phyloP scores from a whole-genome alignment of 2,797 vertebrate genomes.

The Toxotes lorentzi region DNA sequence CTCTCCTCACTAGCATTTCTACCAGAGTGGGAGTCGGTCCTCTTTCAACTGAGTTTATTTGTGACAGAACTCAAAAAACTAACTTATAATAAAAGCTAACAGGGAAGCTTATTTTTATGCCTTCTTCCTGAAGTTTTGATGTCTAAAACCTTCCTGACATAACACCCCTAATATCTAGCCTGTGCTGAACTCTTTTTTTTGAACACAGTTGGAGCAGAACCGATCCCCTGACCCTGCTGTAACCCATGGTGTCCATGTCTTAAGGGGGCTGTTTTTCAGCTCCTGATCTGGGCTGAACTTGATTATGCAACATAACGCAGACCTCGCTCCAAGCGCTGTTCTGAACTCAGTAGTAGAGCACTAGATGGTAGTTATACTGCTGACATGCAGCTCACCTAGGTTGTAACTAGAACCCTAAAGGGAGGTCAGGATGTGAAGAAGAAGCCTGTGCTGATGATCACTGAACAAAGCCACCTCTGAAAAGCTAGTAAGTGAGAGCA shows the following conservation, averaged over 20 bases:
- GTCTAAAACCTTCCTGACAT: not conserved
- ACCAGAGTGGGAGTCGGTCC: slow-evolving; percentile 23
- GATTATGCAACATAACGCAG: slow-evolving; percentile 81
- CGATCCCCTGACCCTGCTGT: slow-evolving; percentile 29
- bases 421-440: not conserved
- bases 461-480: slow-evolving; percentile 19
- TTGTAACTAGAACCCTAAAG: slow-evolving; percentile 32
- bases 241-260: slow-evolving; percentile 63
- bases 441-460: slow-evolving; percentile 25
- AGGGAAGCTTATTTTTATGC: not conserved
- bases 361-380: slow-evolving; percentile 48
- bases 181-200: slow-evolving; percentile 1
- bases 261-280: slow-evolving; percentile 63
- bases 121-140: not conserved
- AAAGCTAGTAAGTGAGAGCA: slow-evolving; percentile 54
- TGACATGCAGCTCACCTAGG: slow-evolving; percentile 23
- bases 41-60: slow-evolving; percentile 6
- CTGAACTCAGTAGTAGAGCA: slow-evolving; percentile 39
- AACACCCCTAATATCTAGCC: not conserved
- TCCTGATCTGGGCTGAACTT: slow-evolving; percentile 71
- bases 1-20: slow-evolving; percentile 69
- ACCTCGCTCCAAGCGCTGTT: slow-evolving; percentile 64
- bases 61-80: slow-evolving; percentile 1
- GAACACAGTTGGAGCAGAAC: slow-evolving; percentile 27
- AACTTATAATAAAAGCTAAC: not conserved